These are phyloP conservation scores for Phalanger gymnotis DNA, from an alignment of 2,797 vertebrate genomes.

Conservation along the genomic window DNA sequence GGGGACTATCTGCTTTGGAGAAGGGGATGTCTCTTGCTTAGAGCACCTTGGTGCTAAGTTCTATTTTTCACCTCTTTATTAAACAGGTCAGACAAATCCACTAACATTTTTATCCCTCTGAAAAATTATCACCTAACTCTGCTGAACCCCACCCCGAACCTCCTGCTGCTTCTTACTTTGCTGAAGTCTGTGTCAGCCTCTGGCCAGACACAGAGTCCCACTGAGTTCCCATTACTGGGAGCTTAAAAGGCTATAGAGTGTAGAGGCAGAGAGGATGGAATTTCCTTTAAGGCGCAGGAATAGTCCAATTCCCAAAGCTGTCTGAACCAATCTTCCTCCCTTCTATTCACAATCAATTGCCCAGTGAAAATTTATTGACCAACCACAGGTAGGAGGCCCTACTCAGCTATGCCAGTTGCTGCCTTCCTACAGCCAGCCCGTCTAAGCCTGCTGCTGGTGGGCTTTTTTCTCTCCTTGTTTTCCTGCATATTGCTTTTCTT, in stretches of 20 bases:
- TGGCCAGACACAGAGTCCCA: neutral
- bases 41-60: neutral
- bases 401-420: neutral
- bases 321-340: neutral
- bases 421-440: neutral
- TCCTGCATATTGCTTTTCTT: neutral
- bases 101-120: neutral
- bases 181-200: neutral
- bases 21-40: neutral
- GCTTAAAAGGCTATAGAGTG: neutral
- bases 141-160: neutral
- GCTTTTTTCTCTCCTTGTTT: neutral
- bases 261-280: neutral
- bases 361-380: neutral
- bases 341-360: neutral
- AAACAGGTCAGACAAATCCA: neutral
- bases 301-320: neutral
- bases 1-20: neutral
- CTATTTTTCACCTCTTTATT: neutral
- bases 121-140: neutral
- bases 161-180: neutral
- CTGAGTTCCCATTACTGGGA: conserved; percentile 4
- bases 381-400: neutral
- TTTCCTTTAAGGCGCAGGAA: neutral
- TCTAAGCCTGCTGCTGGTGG: neutral